Conservation (phyloP, 1,140 invertebrate genomes). For the Ladona fulva region DNA sequence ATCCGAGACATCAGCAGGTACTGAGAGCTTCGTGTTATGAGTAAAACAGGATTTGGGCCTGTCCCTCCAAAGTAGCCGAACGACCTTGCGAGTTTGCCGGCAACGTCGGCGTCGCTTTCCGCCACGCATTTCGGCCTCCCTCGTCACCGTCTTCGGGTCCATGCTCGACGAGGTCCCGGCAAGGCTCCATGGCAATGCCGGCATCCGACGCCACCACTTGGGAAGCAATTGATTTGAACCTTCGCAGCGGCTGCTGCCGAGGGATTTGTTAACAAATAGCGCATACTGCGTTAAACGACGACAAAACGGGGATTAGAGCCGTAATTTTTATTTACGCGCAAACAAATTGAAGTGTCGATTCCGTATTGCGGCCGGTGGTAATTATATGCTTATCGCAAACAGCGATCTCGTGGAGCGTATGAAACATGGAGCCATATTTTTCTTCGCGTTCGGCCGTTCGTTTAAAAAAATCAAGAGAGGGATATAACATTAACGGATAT, state of each 20-base stretch:
- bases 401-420: neutral
- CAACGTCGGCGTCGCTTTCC: neutral
- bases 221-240: neutral
- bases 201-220: neutral
- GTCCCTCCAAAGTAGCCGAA: too few relatives aligned
- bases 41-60: too few relatives aligned
- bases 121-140: neutral
- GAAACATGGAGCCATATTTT: neutral
- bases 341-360: slow-evolving; percentile 10
- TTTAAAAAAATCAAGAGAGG: neutral
- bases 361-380: neutral
- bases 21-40: too few relatives aligned
- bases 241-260: neutral
- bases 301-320: neutral
- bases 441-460: neutral
- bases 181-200: neutral
- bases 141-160: neutral
- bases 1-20: too few relatives aligned
- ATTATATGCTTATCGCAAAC: neutral
- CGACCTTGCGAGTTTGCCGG: neutral
- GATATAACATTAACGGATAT: neutral
- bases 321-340: neutral
- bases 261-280: neutral
- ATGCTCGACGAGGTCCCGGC: neutral
- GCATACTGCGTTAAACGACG: neutral